These are phyloP conservation scores for Octodon degus DNA, from an alignment of 2,113 vertebrate species.

Conservation along the genomic window DNA sequence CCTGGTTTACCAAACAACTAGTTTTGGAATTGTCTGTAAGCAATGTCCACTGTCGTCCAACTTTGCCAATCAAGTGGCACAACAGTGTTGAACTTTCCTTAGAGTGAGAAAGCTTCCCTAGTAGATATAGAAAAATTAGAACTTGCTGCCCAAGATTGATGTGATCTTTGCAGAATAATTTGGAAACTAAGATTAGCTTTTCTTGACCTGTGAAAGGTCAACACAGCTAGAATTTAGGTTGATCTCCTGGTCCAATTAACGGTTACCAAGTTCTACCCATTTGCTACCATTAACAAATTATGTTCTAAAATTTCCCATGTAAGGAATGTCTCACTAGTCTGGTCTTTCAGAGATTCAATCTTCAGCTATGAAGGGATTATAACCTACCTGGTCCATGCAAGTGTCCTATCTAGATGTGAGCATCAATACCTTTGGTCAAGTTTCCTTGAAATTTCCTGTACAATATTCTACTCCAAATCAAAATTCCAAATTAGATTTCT, in stretches of 20 bases:
- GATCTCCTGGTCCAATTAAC: not conserved
- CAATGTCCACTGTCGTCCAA: slow-evolving; percentile 52
- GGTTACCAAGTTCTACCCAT: not conserved
- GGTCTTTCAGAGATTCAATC: too few species aligned
- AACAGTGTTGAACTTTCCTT: not conserved
- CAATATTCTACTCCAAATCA: slow-evolving; percentile 16
- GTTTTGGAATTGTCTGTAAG: slow-evolving; percentile 82
- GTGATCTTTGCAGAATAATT: not conserved
- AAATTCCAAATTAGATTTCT: slow-evolving; percentile 45
- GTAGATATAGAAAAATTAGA: not conserved
- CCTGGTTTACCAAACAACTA: slow-evolving; percentile 84
- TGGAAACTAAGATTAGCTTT: not conserved
- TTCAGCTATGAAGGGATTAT: not conserved
- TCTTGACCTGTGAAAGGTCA: not conserved
- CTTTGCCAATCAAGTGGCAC: slow-evolving; percentile 67
- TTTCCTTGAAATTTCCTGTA: not conserved
- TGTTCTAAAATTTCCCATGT: not conserved
- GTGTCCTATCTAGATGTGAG: not conserved
- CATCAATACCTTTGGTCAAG: not conserved
- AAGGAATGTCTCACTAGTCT: not conserved
- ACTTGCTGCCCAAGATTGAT: not conserved
- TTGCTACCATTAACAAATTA: not conserved
- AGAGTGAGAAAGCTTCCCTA: not conserved
- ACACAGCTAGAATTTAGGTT: not conserved
- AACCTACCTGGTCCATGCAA: not conserved